phyloP scores from a whole-genome alignment of 2,113 vertebrate species.

The Corythaeola cristata region DNA sequence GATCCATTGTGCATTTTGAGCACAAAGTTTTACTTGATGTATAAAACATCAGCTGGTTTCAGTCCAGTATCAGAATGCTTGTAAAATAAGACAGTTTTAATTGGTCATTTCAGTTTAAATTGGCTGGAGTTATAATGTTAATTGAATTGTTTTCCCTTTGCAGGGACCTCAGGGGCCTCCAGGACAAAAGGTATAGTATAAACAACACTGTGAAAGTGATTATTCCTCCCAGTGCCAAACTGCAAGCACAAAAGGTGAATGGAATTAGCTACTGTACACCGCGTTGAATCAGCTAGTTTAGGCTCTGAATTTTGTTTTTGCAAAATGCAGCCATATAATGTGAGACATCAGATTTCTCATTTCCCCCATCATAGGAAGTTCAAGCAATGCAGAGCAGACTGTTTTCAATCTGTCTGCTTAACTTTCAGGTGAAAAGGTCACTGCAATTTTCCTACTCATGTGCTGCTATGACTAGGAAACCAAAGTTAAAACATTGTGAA shows the following conservation, averaged over 20 bases:
- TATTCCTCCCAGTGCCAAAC: slow-evolving; percentile 20
- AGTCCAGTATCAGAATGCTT: slow-evolving; percentile 43
- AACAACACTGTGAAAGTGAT: slow-evolving; percentile 60
- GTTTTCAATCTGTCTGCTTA: slow-evolving; percentile 64
- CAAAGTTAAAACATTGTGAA: slow-evolving; percentile 38
- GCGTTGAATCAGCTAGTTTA: slow-evolving; percentile 3
- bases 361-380: slow-evolving; percentile 34
- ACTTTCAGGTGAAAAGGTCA: slow-evolving; percentile 60
- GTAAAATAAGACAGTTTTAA: slow-evolving; percentile 49
- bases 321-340: slow-evolving; percentile 24
- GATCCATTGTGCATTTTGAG: slow-evolving; percentile 2
- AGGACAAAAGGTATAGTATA: slow-evolving; percentile 88
- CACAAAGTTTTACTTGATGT: slow-evolving; percentile 5
- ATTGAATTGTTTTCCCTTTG: slow-evolving; percentile 78
- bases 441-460: slow-evolving; percentile 59
- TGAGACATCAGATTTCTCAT: slow-evolving; percentile 57
- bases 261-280: slow-evolving; percentile 59
- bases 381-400: slow-evolving; percentile 20
- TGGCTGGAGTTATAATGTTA: slow-evolving; percentile 69
- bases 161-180: slow-evolving; percentile 92
- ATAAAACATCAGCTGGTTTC: slow-evolving; percentile 46
- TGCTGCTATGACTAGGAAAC: slow-evolving; percentile 5
- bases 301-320: slow-evolving; percentile 43
- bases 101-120: slow-evolving; percentile 63
- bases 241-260: slow-evolving; percentile 12